Conservation (phyloP, 1,140 invertebrate genomes). For the Helicoverpa armigera region DNA sequence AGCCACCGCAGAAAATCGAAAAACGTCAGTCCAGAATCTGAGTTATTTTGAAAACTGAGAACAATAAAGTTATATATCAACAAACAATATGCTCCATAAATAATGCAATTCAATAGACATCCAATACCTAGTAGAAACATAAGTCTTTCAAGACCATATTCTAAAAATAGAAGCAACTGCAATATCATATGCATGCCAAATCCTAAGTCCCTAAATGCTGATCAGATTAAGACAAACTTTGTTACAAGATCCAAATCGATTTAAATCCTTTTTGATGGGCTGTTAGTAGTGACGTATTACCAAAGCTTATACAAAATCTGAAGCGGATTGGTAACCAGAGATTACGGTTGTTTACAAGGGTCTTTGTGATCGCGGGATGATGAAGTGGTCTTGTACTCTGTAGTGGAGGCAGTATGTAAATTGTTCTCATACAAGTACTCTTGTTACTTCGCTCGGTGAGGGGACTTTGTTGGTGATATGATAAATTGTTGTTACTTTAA, state of each 20-base stretch:
- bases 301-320: slow-evolving; percentile 9
- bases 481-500: background rate
- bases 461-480: background rate
- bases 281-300: slow-evolving; percentile 12
- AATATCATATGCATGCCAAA: background rate
- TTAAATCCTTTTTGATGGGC: slow-evolving; percentile 28
- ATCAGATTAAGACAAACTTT: slow-evolving; percentile 35
- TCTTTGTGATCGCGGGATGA: background rate
- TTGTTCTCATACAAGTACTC: slow-evolving; percentile 7
- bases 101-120: no score
- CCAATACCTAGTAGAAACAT: no score
- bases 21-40: no score
- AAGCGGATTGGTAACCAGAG: slow-evolving; percentile 18
- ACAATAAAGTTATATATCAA: no score
- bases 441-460: background rate
- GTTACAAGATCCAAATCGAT: slow-evolving; percentile 7
- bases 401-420: background rate
- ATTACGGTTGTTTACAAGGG: slow-evolving; percentile 20
- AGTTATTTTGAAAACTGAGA: no score
- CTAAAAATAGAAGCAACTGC: background rate
- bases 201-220: slow-evolving; percentile 15
- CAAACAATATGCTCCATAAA: no score
- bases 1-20: no score
- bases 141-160: no score
- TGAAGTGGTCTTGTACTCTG: slow-evolving; percentile 6